These are phyloP conservation scores for Fissipunctia ypsillon DNA, from an alignment of 2,888 invertebrate genomes.

Conservation along the genomic window DNA sequence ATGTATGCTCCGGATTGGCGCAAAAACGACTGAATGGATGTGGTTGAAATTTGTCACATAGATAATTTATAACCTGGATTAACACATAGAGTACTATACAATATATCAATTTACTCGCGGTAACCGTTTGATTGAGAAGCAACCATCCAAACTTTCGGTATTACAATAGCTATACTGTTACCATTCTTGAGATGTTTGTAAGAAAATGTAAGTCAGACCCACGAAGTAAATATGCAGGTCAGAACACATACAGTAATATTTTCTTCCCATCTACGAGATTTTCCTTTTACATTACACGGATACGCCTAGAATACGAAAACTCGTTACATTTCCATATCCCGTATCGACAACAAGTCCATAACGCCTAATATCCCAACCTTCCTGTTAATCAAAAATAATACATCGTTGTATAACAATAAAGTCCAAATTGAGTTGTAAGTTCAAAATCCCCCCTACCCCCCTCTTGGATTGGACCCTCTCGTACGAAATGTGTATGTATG, in stretches of 20 bases:
- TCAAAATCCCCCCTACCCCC: no score
- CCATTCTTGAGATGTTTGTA: not conserved
- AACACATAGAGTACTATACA: no score
- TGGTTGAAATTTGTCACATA: no score
- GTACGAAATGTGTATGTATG: slow-evolving; percentile 6
- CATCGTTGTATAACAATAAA: not conserved
- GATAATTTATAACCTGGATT: no score
- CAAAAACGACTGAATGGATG: no score
- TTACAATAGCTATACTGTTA: not conserved
- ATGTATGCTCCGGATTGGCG: no score
- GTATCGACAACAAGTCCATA: slow-evolving; percentile 9
- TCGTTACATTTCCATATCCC: slow-evolving; percentile 18
- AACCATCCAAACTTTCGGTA: not conserved
- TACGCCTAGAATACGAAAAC: slow-evolving; percentile 11
- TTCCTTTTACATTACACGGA: slow-evolving; percentile 3
- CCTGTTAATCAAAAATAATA: slow-evolving; percentile 39
- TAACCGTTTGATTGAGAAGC: not conserved
- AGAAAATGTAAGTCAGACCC: not conserved
- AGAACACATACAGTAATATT: slow-evolving; percentile 7
- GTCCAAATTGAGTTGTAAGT: slow-evolving; percentile 10
- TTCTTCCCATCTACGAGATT: not conserved
- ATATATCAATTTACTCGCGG: no score
- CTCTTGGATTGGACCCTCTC: slow-evolving; percentile 22
- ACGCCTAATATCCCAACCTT: not conserved
- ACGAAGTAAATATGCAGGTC: not conserved